A percentile compares a stretch with the other conserved stretches of the same genome.
These are phyloP conservation scores for Cavia aperea DNA, from an alignment of 2,113 vertebrate genomes.

Conservation along the genomic window DNA sequence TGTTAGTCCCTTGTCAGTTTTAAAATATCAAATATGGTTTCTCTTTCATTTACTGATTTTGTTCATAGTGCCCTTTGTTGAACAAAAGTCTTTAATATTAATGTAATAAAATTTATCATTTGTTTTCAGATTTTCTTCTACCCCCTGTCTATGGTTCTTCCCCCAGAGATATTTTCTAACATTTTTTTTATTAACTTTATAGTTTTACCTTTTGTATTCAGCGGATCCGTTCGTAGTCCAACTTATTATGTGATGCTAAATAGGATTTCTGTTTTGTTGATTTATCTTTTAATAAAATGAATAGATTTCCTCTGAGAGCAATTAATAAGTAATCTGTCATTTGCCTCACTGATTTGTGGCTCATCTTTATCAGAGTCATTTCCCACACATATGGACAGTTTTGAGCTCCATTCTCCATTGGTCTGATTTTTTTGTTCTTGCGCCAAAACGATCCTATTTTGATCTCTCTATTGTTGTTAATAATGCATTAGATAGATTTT, in stretches of 20 bases:
- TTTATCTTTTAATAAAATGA: neutral
- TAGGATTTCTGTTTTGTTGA: neutral
- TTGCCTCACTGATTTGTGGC: neutral
- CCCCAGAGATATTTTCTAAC: neutral
- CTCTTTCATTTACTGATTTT: neutral
- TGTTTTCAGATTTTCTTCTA: neutral
- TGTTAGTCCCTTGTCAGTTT: neutral
- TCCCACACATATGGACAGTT: neutral
- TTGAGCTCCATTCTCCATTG: neutral
- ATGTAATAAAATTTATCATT: neutral
- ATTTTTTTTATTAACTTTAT: neutral
- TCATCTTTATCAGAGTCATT: neutral
- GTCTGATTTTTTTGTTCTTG: neutral
- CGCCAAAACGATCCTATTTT: neutral
- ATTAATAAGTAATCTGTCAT: neutral
- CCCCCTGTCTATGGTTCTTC: neutral
- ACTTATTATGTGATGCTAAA: neutral
- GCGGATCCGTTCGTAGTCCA: neutral
- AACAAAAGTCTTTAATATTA: neutral
- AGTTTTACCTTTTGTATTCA: neutral
- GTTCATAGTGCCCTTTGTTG: neutral
- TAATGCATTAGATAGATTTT: neutral
- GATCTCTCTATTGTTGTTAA: neutral
- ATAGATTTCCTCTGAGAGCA: neutral
- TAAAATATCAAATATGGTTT: neutral